Percentiles rank a stretch among this genome's conserved stretches.
These are phyloP conservation scores for Clunio marinus DNA, from an alignment of 2,888 invertebrate genomes.

Conservation along the genomic window DNA sequence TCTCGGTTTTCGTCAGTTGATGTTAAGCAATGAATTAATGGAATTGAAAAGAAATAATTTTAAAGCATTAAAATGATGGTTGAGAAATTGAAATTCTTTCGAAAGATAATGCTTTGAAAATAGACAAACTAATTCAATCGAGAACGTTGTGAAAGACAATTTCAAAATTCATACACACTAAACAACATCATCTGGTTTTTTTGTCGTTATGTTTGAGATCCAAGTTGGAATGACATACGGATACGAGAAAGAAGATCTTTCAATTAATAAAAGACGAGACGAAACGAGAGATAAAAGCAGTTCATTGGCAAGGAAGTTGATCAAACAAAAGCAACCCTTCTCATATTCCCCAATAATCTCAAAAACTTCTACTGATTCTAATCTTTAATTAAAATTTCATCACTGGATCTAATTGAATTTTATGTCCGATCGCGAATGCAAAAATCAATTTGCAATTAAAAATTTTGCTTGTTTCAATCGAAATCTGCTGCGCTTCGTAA, in stretches of 20 bases:
- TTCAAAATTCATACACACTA: constrained; percentile 9
- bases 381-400: constrained; percentile 26
- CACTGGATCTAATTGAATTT: constrained; percentile 35
- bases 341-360: neutral
- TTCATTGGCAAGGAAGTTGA: neutral
- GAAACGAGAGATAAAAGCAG: no score
- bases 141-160: constrained; percentile 33
- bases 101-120: constrained; percentile 18
- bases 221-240: constrained; percentile 26
- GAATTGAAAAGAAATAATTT: neutral
- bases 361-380: neutral
- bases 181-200: constrained; percentile 34
- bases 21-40: no score
- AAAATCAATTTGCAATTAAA: constrained; percentile 38
- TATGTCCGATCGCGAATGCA: constrained; percentile 19
- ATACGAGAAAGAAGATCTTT: neutral
- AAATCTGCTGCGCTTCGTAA: constrained; percentile 20
- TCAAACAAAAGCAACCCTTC: neutral
- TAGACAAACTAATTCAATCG: constrained; percentile 22
- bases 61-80: neutral
- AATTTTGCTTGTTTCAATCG: constrained; percentile 1
- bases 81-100: no score
- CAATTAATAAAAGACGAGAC: no score
- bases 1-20: no score
- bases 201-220: neutral